phyloP scores from a whole-genome alignment of 2,888 invertebrate species.

The Pollenia amentaria region DNA sequence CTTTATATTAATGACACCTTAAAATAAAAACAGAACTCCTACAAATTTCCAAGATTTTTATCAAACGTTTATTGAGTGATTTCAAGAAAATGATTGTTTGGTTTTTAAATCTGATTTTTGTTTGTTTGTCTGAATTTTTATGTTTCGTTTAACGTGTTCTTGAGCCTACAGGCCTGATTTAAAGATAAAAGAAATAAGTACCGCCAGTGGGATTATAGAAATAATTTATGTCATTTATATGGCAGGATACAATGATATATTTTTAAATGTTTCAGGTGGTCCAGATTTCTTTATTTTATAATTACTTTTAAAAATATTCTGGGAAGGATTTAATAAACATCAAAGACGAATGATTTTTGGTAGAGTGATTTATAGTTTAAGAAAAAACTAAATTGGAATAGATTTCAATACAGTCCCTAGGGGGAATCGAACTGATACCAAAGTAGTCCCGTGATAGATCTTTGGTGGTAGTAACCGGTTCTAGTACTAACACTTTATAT shows the following conservation, averaged over 20 bases:
- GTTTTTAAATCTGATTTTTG: constrained; percentile 28
- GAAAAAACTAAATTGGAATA: no score
- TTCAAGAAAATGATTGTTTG: constrained; percentile 34
- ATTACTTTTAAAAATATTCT: background rate
- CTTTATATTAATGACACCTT: constrained; percentile 51
- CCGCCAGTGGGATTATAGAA: constrained; percentile 37
- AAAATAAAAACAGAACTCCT: constrained; percentile 66
- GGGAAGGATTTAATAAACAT: background rate
- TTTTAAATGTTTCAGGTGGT: constrained; percentile 21
- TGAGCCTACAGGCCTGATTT: constrained; percentile 8
- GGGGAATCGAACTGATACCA: no score
- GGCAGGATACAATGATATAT: background rate
- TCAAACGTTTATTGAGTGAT: constrained; percentile 52
- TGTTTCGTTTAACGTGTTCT: constrained; percentile 34
- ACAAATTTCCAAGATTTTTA: constrained; percentile 62
- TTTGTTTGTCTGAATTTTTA: background rate
- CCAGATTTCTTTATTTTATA: background rate
- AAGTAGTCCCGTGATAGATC: no score
- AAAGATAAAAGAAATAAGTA: constrained; percentile 20
- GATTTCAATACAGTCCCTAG: no score
- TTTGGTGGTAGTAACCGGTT: no score
- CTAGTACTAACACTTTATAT: no score
- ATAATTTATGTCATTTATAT: constrained; percentile 38
- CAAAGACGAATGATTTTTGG: no score
- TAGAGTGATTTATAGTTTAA: no score